phyloP scores from a whole-genome alignment of 64 coral and sea anemone genomes.

The Montipora sp. region DNA sequence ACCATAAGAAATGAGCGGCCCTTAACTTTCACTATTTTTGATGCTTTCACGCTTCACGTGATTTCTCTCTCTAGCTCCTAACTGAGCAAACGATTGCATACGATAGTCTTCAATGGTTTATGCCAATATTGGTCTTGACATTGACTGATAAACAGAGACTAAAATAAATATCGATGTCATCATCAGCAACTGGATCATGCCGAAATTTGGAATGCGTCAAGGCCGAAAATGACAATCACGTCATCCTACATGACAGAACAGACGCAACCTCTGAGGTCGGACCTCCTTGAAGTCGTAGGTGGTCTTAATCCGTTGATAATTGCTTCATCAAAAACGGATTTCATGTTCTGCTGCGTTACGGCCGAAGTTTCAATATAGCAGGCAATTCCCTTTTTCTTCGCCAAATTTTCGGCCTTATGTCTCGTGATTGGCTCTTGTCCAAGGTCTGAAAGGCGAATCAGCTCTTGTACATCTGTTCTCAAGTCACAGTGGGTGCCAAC shows the following conservation, averaged over 20 bases:
- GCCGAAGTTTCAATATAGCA: constrained; percentile 98
- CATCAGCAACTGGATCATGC: background rate
- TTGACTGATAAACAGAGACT: no score
- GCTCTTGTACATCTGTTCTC: constrained; percentile 78
- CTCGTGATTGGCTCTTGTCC: constrained; percentile 64
- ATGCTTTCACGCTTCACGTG: no score
- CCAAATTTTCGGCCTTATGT: constrained; percentile 70
- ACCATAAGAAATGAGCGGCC: no score
- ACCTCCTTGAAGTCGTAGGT: constrained; percentile 64
- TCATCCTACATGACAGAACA: constrained; percentile 83
- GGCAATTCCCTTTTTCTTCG: constrained; percentile 81
- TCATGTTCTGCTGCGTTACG: constrained; percentile 95
- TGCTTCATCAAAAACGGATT: constrained; percentile 96
- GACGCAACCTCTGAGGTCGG: constrained; percentile 77
- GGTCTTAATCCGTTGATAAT: constrained; percentile 81
- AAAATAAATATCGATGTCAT: constrained; percentile 1
- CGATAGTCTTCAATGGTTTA: no score
- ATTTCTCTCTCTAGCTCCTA: no score
- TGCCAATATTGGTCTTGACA: no score
- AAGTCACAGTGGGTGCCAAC: constrained; percentile 91
- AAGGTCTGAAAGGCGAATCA: constrained; percentile 72
- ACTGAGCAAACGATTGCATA: no score
- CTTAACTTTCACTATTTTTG: no score
- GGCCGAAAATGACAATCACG: background rate
- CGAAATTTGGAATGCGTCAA: background rate